These are phyloP conservation scores for Latrodectus hesperus DNA, from an alignment of 2,888 invertebrate species.

Conservation along the genomic window DNA sequence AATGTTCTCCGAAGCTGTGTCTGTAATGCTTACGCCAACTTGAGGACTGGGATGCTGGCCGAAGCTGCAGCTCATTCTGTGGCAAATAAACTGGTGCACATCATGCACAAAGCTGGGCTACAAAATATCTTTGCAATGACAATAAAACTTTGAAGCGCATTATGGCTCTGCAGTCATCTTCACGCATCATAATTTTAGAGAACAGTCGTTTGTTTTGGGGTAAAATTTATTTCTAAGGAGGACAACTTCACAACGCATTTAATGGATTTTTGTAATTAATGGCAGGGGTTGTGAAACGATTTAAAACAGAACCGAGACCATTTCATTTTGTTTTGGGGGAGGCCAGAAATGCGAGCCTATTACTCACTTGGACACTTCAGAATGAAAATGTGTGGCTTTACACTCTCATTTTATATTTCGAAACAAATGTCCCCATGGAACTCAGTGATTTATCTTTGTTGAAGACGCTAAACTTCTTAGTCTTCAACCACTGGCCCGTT, in stretches of 20 bases:
- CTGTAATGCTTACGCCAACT: no score
- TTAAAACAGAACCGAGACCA: conserved; percentile 31
- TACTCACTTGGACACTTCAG: conserved; percentile 38
- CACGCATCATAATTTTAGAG: neutral
- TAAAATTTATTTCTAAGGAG: neutral
- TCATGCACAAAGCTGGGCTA: no score
- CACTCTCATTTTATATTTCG: conserved; percentile 17
- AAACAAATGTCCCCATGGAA: neutral
- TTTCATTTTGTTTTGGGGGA: neutral
- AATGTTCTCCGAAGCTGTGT: no score
- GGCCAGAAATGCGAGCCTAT: conserved; percentile 20
- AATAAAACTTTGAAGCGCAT: conserved; percentile 2
- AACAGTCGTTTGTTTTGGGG: neutral
- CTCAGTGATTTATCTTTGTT: neutral
- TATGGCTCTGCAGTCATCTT: neutral
- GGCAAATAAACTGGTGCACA: no score
- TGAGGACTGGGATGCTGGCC: no score
- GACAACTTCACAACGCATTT: conserved; percentile 4
- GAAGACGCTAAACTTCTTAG: neutral
- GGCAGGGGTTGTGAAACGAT: conserved; percentile 15
- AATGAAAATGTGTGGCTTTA: conserved; percentile 9
- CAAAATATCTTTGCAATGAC: neutral
- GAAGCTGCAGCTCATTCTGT: no score
- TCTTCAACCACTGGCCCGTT: no score
- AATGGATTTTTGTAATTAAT: conserved; percentile 39